Evolutionary conservation across 2,888 invertebrate species (phyloP), one percentile per base, ranked within the genome.

Genomic region (Orchesellides sinensis): DNA sequence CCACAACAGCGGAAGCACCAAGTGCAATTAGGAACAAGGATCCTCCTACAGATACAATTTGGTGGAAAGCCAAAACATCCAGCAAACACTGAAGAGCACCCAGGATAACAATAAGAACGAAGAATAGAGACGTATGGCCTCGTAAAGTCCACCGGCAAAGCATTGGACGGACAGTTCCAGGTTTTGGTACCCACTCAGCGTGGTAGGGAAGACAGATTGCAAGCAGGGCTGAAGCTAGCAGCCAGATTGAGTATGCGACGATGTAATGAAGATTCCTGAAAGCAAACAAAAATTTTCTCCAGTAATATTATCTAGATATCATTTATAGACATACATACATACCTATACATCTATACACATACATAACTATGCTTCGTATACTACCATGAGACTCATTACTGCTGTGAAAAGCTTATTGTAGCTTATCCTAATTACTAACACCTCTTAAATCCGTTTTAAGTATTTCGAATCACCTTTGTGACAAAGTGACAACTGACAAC

Each of bases 191-290:
- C 84, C 84, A 84, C 40, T 84, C 84, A 14, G 88, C 88, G 59
- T 88, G 85, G 61, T 88, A 87, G 0, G 86, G 83, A 8, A 88
- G 79, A 19, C 63, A 69, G n/a, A 83, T 47, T 23, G 86, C 72
- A 32, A 85, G 70, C 4, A 85, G 12, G 1, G 77, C 61, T 12
- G 81, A 69, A n/a, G 85, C 14, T n/a, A 86, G 21, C 12, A 87
- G 32, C 85, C 86, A 87, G 32, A 81, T 66, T 0, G 78, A 78
- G 54, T 86, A 86, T 14, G 80, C 84, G 6, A 61, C 75, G 6
- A 86, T 27, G 47, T 85, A 87, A 21, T 86, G 85, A 61, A 88
- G 74, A 45, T 86, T 84, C 87, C 88, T 88, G 80, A 10, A 83
- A 19, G n/a, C 69, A 63, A 47, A 65, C n/a, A n/a, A n/a, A n/a